A percentile compares a stretch with the other conserved stretches of the same genome.
These are phyloP conservation scores for Cepaea nemoralis DNA, from an alignment of 1,140 invertebrate species.

Conservation along the genomic window DNA sequence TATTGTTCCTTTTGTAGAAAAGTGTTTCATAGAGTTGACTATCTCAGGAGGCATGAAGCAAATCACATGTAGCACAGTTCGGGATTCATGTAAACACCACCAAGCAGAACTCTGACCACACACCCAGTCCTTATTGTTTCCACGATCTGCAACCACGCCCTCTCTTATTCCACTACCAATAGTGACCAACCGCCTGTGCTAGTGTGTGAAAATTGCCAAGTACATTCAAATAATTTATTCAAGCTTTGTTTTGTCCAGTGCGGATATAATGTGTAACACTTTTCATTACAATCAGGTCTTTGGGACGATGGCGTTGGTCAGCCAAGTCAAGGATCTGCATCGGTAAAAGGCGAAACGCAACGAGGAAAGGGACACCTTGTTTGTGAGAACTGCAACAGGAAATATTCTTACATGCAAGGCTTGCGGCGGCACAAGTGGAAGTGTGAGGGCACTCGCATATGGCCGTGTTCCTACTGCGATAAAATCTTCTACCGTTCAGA, in stretches of 20 bases:
- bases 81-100: too few species aligned
- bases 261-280: slow-evolving; percentile 2
- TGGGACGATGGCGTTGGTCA: background rate
- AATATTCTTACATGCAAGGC: slow-evolving; percentile 20
- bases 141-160: too few species aligned
- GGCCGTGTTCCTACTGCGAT: slow-evolving; percentile 29
- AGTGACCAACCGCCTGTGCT: too few species aligned
- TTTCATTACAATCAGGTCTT: slow-evolving; percentile 2
- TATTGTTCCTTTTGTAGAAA: slow-evolving; percentile 32
- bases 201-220: too few species aligned
- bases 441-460: slow-evolving; percentile 26
- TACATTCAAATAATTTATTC: too few species aligned
- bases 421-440: slow-evolving; percentile 33
- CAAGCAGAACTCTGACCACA: too few species aligned
- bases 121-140: too few species aligned
- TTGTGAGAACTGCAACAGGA: slow-evolving; percentile 23
- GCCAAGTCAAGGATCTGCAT: background rate
- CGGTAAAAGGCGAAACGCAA: background rate
- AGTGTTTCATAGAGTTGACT: slow-evolving; percentile 42
- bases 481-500: slow-evolving; percentile 30
- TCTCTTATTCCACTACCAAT: too few species aligned
- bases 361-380: slow-evolving; percentile 10
- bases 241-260: background rate
- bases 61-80: slow-evolving; percentile 9
- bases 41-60: slow-evolving; percentile 32